A percentile compares a stretch with the other conserved stretches of the same genome.
Evolutionary conservation across 2,113 vertebrate species (phyloP).

Genomic region (Collichthys lucidus): DNA sequence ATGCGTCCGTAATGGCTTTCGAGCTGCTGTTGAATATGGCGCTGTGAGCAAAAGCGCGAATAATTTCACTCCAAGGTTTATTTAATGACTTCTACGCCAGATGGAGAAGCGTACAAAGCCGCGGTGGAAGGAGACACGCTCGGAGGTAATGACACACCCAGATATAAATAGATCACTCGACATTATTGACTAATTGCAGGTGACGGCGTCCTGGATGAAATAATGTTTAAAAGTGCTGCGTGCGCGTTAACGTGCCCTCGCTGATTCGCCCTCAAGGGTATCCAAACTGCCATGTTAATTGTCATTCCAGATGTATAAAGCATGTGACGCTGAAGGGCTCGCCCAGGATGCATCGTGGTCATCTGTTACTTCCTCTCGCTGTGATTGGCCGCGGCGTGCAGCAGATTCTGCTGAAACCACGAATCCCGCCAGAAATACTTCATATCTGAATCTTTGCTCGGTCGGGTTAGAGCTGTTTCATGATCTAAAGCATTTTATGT

Average conservation of each 20-base stretch:
- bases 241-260: constrained; percentile 4
- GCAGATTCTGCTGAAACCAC: background rate
- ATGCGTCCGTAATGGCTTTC: constrained; percentile 26
- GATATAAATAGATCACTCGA: constrained; percentile 60
- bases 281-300: background rate
- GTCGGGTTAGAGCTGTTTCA: background rate
- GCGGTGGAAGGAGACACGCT: constrained; percentile 41
- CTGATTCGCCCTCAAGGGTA: constrained; percentile 26
- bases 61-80: constrained; percentile 48
- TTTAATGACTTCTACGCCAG: constrained; percentile 59
- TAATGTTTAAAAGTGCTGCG: constrained; percentile 25
- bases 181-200: constrained; percentile 58
- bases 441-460: background rate
- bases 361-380: background rate
- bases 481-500: background rate
- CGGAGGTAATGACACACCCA: constrained; percentile 44
- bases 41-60: constrained; percentile 43
- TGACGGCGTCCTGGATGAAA: constrained; percentile 32
- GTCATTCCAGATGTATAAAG: constrained; percentile 7
- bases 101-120: constrained; percentile 48
- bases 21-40: constrained; percentile 40
- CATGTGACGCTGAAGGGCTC: background rate
- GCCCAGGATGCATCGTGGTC: background rate
- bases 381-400: background rate
- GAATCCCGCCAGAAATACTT: background rate